Percentiles rank a stretch among this genome's conserved stretches.
phyloP scores from a whole-genome alignment of 2,888 invertebrate genomes.

The Caenorhabditis sp. region DNA sequence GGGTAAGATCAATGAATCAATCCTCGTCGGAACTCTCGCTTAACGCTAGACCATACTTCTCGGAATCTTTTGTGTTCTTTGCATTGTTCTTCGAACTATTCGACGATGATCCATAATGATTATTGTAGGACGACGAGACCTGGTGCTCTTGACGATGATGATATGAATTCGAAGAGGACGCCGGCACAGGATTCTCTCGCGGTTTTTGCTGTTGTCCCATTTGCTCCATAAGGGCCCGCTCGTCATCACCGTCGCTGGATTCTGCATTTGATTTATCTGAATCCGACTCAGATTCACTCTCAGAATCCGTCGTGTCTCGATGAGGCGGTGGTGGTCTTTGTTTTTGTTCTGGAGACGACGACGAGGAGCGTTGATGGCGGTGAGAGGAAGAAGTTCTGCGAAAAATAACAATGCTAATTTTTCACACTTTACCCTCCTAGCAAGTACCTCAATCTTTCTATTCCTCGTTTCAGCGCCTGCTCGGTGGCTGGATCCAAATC shows the following conservation, averaged over 20 bases:
- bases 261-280: slow-evolving; percentile 49
- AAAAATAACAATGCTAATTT: not conserved
- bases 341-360: slow-evolving; percentile 18
- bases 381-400: slow-evolving; percentile 46
- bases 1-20: slow-evolving; percentile 24
- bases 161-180: slow-evolving; percentile 9
- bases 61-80: slow-evolving; percentile 30
- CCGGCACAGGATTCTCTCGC: not conserved
- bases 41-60: slow-evolving; percentile 67
- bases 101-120: not conserved
- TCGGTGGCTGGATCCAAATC: slow-evolving; percentile 72
- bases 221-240: slow-evolving; percentile 32
- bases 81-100: not conserved
- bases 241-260: slow-evolving; percentile 42
- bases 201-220: slow-evolving; percentile 26
- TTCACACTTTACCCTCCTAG: too few relatives aligned
- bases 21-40: slow-evolving; percentile 75
- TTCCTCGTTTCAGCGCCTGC: slow-evolving; percentile 60
- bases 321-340: not conserved
- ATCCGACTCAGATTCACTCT: slow-evolving; percentile 55
- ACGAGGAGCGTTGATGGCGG: slow-evolving; percentile 5
- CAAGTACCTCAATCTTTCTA: slow-evolving; percentile 63
- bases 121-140: not conserved
- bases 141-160: slow-evolving; percentile 5
- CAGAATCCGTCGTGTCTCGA: slow-evolving; percentile 47